These are phyloP conservation scores for Aphrocallistes beatrix DNA, from an alignment of 37 sponge, comb jelly and placozoan genomes.

Conservation along the genomic window DNA sequence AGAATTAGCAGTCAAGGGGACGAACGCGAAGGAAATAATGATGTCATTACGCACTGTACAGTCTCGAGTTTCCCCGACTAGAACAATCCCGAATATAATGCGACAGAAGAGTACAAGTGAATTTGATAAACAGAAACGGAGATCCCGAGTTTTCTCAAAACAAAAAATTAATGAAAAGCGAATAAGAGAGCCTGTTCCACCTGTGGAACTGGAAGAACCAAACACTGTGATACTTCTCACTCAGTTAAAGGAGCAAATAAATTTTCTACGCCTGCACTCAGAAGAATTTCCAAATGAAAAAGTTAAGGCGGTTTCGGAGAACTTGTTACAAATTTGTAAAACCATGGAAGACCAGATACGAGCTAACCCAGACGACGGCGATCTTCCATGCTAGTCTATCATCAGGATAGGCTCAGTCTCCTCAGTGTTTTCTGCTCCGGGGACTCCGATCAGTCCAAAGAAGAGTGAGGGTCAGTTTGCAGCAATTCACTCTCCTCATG, in stretches of 20 bases:
- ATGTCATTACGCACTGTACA: neutral
- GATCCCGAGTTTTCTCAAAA: neutral
- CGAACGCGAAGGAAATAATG: constrained; percentile 11
- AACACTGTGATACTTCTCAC: neutral
- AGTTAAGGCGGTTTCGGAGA: neutral
- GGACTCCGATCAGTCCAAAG: neutral
- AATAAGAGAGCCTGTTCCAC: neutral
- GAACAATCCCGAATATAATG: neutral
- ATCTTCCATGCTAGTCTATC: neutral
- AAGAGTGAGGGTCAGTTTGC: neutral
- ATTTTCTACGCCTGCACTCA: neutral
- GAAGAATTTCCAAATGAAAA: neutral
- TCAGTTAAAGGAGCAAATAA: neutral
- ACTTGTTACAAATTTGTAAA: neutral
- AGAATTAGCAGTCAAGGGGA: neutral
- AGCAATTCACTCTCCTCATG: neutral
- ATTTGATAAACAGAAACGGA: neutral
- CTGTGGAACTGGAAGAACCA: neutral
- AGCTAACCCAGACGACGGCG: neutral
- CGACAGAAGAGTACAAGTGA: neutral
- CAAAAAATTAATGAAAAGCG: neutral
- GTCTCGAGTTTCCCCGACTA: neutral
- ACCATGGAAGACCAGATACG: neutral
- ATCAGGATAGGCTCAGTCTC: neutral
- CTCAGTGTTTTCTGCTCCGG: neutral